These are phyloP conservation scores for Chaenodraco wilsoni DNA, from an alignment of 2,797 vertebrate genomes.

Conservation along the genomic window DNA sequence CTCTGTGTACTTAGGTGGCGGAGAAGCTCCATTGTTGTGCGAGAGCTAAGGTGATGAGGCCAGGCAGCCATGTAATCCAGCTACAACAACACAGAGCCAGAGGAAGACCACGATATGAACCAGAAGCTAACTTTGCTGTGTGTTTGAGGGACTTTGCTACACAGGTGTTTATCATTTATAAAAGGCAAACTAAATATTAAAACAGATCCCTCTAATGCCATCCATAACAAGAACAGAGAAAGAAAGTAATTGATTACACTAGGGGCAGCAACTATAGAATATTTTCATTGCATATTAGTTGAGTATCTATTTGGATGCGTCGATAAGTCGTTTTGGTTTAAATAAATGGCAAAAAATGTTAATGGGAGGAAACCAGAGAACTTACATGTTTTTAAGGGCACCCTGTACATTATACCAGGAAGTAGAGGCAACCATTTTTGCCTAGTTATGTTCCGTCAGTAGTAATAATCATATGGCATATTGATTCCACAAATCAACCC, in stretches of 20 bases:
- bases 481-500: too few species aligned
- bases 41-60: conserved; percentile 77
- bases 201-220: background rate
- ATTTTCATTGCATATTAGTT: background rate
- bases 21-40: conserved; percentile 75
- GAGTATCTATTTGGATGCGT: background rate
- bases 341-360: background rate
- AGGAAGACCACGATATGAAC: conserved; percentile 35
- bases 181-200: conserved; percentile 19
- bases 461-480: too few species aligned
- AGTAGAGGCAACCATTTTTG: too few species aligned
- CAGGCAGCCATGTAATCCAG: conserved; percentile 84
- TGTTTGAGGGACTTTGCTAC: background rate
- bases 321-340: background rate
- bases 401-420: too few species aligned
- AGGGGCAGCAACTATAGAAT: background rate
- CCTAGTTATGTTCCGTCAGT: too few species aligned
- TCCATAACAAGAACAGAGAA: background rate
- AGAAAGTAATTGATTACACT: background rate
- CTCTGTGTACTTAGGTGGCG: conserved; percentile 73
- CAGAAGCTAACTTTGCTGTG: conserved; percentile 27
- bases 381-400: too few species aligned
- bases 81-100: conserved; percentile 67
- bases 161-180: conserved; percentile 25
- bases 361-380: background rate